Percentiles rank a stretch among this genome's conserved stretches.
phyloP scores from a whole-genome alignment of 2,888 invertebrate genomes.

The Drepana falcataria region DNA sequence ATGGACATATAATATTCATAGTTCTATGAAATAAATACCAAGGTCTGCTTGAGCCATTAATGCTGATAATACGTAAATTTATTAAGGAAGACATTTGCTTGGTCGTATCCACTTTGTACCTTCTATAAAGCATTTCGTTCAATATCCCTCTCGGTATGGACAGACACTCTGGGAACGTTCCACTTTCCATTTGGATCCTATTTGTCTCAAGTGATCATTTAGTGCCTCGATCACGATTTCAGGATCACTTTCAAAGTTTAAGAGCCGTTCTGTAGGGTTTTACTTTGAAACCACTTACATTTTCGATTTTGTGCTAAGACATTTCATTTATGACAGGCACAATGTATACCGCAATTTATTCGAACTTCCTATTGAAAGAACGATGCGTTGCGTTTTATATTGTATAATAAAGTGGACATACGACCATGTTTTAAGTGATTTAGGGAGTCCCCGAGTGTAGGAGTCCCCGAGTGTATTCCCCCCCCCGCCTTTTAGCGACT shows the following conservation, averaged over 20 bases:
- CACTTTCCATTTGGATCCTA: constrained; percentile 36
- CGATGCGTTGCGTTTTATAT: too few species aligned
- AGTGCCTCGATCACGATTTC: constrained; percentile 37
- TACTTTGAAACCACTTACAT: constrained; percentile 16
- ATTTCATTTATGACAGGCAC: neutral
- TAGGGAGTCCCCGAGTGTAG: too few species aligned
- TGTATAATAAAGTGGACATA: too few species aligned
- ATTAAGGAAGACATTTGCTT: constrained; percentile 43
- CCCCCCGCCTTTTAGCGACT: too few species aligned
- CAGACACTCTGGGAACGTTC: constrained; percentile 23
- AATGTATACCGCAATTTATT: too few species aligned
- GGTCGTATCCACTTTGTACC: constrained; percentile 16
- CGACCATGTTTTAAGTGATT: too few species aligned
- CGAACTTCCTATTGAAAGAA: too few species aligned
- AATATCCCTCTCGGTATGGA: constrained; percentile 16
- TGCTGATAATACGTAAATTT: constrained; percentile 20
- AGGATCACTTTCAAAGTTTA: constrained; percentile 41
- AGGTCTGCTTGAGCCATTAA: too few species aligned
- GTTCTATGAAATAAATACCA: too few species aligned
- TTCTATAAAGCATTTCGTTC: constrained; percentile 35
- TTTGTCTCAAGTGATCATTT: constrained; percentile 48
- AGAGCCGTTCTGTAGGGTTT: constrained; percentile 23
- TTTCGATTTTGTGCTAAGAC: constrained; percentile 18
- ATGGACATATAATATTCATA: too few species aligned
- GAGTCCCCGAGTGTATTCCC: too few species aligned